A percentile compares a stretch with the other conserved stretches of the same genome.
Conservation (phyloP, 2,113 vertebrate species). For the Equus przewalskii region DNA sequence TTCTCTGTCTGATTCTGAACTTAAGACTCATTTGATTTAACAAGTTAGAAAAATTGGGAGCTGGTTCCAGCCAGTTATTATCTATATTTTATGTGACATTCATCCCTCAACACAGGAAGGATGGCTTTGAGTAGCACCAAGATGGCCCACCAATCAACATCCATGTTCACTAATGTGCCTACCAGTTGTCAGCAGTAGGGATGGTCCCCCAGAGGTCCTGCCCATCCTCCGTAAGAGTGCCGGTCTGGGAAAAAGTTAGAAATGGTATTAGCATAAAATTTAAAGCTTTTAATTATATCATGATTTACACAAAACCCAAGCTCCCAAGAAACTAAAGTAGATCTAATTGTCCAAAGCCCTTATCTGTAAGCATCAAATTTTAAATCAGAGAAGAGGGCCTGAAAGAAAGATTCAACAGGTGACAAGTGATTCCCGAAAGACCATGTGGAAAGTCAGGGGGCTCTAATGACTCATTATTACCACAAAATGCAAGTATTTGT, state of each 20-base stretch:
- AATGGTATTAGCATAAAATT: background rate
- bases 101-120: background rate
- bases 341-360: background rate
- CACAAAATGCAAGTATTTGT: background rate
- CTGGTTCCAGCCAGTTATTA: background rate
- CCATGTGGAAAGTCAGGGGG: background rate
- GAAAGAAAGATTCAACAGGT: background rate
- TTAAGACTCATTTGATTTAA: constrained; percentile 51
- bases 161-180: constrained; percentile 21
- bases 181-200: constrained; percentile 81
- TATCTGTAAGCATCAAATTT: background rate
- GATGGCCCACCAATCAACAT: background rate
- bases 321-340: background rate
- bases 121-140: background rate
- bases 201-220: constrained; percentile 87
- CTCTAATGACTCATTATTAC: background rate
- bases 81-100: background rate
- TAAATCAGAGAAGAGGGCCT: background rate
- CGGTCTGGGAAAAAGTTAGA: constrained; percentile 83
- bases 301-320: background rate
- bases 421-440: background rate
- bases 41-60: constrained; percentile 19
- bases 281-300: background rate
- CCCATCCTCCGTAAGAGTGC: constrained; percentile 88
- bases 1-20: constrained; percentile 14